Evolutionary conservation across 2,797 vertebrate genomes (phyloP).

Genomic region (Oreochromis grahami): DNA sequence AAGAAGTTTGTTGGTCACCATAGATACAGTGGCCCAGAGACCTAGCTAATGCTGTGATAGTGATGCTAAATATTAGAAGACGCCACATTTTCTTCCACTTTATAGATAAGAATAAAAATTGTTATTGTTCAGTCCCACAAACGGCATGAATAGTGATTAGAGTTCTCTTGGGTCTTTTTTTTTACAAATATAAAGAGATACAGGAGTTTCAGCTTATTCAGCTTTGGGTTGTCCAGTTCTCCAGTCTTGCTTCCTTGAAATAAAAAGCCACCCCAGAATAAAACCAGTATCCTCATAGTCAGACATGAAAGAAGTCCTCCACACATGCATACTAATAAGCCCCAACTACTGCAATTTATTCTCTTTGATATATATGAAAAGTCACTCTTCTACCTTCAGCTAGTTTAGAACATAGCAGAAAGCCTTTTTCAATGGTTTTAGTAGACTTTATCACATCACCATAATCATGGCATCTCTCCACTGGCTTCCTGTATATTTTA

Average conservation of each 20-base stretch:
- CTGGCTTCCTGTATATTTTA: neutral
- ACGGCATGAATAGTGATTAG: neutral
- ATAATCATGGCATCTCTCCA: neutral
- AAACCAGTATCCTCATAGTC: neutral
- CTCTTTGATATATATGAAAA: neutral
- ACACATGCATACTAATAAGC: neutral
- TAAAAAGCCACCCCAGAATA: neutral
- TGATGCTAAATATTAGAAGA: neutral
- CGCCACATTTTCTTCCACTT: neutral
- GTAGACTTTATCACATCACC: neutral
- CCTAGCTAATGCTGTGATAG: neutral
- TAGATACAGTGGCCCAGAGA: neutral
- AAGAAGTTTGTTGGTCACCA: neutral
- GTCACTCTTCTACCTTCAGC: neutral
- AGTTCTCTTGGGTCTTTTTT: neutral
- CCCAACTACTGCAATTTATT: neutral
- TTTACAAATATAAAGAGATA: neutral
- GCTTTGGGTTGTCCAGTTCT: neutral
- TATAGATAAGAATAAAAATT: neutral
- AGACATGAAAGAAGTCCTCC: neutral
- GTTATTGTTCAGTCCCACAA: neutral
- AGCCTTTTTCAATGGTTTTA: neutral
- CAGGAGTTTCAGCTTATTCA: neutral
- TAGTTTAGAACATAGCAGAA: neutral
- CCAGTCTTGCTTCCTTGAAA: neutral